Evolutionary conservation across 2,113 vertebrate species (phyloP).

Genomic region (Nibea albiflora): DNA sequence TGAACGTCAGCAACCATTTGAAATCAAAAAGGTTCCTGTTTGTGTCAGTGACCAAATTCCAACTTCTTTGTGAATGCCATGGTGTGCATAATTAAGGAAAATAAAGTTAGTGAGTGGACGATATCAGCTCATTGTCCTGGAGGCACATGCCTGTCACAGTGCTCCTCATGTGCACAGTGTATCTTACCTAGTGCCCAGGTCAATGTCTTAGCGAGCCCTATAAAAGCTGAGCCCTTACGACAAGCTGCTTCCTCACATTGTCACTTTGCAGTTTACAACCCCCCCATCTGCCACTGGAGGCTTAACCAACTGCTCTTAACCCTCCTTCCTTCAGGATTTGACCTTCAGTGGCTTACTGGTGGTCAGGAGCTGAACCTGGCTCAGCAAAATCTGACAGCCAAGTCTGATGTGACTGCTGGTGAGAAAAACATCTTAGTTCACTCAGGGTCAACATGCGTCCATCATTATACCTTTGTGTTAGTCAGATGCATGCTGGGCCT

Average conservation of each 20-base stretch:
- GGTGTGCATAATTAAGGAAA: not conserved
- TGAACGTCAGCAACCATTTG: not conserved
- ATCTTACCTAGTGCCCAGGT: conserved; percentile 23
- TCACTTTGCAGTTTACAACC: conserved; percentile 35
- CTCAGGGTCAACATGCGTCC: not conserved
- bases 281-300: conserved; percentile 72
- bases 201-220: conserved; percentile 56
- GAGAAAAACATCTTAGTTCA: not conserved
- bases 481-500: not conserved
- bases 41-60: not conserved
- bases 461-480: not conserved
- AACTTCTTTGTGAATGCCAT: not conserved
- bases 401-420: conserved; percentile 1
- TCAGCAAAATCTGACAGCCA: conserved; percentile 12
- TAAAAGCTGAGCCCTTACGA: conserved; percentile 65
- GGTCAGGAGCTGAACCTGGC: conserved; percentile 14
- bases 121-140: not conserved
- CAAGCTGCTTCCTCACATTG: conserved; percentile 52
- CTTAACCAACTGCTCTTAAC: conserved; percentile 62
- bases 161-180: conserved; percentile 6
- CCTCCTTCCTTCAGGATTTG: conserved; percentile 44
- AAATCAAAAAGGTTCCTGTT: not conserved
- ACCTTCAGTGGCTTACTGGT: conserved; percentile 19
- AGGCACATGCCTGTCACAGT: not conserved
- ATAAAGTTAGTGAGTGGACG: not conserved